Conservation (phyloP, 2,888 invertebrate species). For the Orchestes rusci region DNA sequence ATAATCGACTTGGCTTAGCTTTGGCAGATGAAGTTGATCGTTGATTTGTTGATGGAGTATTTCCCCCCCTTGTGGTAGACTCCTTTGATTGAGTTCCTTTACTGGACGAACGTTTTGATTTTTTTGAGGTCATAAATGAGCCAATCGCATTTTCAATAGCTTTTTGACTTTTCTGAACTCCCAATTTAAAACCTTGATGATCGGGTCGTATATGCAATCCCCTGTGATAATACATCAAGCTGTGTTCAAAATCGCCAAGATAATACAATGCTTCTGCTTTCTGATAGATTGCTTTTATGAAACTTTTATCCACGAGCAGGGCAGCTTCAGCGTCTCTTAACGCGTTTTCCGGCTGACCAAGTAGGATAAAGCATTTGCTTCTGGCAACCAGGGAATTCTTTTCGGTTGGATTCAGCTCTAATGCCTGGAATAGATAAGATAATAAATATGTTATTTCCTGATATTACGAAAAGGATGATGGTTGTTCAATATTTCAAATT, state of each 20-base stretch:
- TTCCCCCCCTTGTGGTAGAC: slow-evolving; percentile 8
- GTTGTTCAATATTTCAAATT: too few relatives aligned
- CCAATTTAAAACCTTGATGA: slow-evolving; percentile 65
- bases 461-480: too few relatives aligned
- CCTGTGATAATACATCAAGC: slow-evolving; percentile 84
- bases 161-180: slow-evolving; percentile 88
- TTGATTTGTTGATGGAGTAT: slow-evolving; percentile 15
- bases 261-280: slow-evolving; percentile 91
- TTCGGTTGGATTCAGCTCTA: slow-evolving; percentile 78
- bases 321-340: slow-evolving; percentile 80
- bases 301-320: slow-evolving; percentile 62
- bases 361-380: slow-evolving; percentile 78
- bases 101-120: slow-evolving; percentile 4
- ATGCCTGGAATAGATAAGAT: slow-evolving; percentile 57
- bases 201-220: slow-evolving; percentile 81
- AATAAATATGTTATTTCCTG: too few relatives aligned
- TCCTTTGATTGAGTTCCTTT: slow-evolving; percentile 11
- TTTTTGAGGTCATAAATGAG: slow-evolving; percentile 26
- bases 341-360: slow-evolving; percentile 79
- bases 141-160: slow-evolving; percentile 90
- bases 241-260: slow-evolving; percentile 88
- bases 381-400: slow-evolving; percentile 81
- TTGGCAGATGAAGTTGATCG: slow-evolving; percentile 22
- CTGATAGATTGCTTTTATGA: slow-evolving; percentile 70
- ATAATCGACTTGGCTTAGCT: slow-evolving; percentile 31